These are phyloP conservation scores for Chanos chanos DNA, from an alignment of 2,797 vertebrate genomes.

Conservation along the genomic window DNA sequence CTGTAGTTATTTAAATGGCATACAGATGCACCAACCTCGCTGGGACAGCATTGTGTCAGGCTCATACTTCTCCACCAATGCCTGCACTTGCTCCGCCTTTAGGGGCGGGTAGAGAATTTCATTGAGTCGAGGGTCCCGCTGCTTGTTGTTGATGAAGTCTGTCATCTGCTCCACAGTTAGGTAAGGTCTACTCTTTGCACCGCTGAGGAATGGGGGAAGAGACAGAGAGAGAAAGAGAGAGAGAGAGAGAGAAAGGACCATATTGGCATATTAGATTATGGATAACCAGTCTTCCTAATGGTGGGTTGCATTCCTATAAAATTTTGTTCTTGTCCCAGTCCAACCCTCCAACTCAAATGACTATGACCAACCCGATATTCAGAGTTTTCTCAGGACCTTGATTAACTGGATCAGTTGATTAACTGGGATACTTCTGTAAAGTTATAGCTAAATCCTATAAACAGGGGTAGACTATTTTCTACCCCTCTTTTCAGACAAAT, in stretches of 20 bases:
- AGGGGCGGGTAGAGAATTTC: slow-evolving; percentile 96
- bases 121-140: slow-evolving; percentile 92
- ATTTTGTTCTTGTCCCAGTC: too few species aligned
- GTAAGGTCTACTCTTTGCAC: slow-evolving; percentile 88
- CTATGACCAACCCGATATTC: too few species aligned
- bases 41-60: slow-evolving; percentile 80
- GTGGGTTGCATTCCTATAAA: too few species aligned
- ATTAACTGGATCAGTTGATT: background rate
- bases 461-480: too few species aligned
- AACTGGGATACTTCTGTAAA: too few species aligned
- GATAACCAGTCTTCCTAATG: background rate
- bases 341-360: too few species aligned
- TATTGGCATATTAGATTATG: background rate
- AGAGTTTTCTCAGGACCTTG: too few species aligned
- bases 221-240: slow-evolving; percentile 10
- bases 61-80: slow-evolving; percentile 94
- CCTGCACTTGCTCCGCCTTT: slow-evolving; percentile 92
- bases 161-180: slow-evolving; percentile 94
- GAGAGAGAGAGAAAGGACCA: background rate
- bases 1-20: slow-evolving; percentile 3
- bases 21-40: slow-evolving; percentile 79
- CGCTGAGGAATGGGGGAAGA: slow-evolving; percentile 64
- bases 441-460: too few species aligned
- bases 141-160: slow-evolving; percentile 93
- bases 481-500: too few species aligned